Conservation (phyloP, 2,888 invertebrate species). For the Amblyjoppa proteus region DNA sequence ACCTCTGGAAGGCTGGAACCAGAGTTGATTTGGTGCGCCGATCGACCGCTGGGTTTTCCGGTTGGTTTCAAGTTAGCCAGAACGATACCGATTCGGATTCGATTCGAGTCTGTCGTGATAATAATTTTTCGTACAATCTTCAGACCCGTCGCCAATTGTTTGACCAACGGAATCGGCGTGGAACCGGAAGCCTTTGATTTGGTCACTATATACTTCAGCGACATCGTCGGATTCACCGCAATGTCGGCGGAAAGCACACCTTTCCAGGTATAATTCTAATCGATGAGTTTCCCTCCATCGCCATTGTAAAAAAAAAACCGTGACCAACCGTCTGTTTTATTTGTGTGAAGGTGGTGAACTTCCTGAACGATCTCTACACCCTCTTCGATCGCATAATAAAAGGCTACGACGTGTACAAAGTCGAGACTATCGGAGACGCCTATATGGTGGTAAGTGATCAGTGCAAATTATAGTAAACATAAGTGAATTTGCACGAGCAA, state of each 20-base stretch:
- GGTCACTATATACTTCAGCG: constrained; percentile 98
- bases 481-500: not conserved
- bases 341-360: constrained; percentile 91
- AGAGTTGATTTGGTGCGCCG: no score
- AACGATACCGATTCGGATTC: no score
- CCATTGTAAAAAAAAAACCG: not conserved
- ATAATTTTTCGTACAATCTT: constrained; percentile 80
- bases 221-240: constrained; percentile 98
- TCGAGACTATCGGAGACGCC: constrained; percentile 96
- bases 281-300: not conserved
- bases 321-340: constrained; percentile 44
- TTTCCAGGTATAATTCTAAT: constrained; percentile 87
- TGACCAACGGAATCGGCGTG: constrained; percentile 95
- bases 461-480: constrained; percentile 2
- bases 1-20: no score
- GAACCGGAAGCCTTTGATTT: constrained; percentile 97
- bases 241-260: constrained; percentile 98
- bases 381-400: constrained; percentile 98
- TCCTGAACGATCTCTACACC: constrained; percentile 98
- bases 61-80: no score
- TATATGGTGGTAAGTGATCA: constrained; percentile 89
- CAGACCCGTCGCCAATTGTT: constrained; percentile 94
- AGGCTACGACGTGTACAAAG: constrained; percentile 99
- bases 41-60: no score
- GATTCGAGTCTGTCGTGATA: no score